A percentile compares a stretch with the other conserved stretches of the same genome.
phyloP scores from a whole-genome alignment of 1,140 invertebrate genomes.

The Sitophilus oryzae region DNA sequence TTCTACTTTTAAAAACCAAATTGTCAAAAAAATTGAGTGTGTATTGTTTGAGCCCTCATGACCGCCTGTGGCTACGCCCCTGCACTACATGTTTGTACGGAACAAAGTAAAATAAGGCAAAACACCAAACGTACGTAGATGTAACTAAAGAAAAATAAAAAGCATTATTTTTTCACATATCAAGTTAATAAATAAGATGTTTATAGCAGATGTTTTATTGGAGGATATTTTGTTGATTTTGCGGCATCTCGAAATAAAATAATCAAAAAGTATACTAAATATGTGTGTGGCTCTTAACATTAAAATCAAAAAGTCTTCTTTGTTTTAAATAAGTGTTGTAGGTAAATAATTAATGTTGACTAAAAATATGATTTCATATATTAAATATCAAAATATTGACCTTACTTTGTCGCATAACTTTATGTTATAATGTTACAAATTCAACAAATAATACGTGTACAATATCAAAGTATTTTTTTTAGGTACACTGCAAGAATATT shows the following conservation, averaged over 20 bases:
- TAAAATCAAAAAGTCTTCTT: not conserved
- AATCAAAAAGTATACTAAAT: not conserved
- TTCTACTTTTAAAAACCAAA: not conserved
- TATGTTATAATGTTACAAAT: too few relatives aligned
- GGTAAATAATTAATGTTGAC: constrained; percentile 7
- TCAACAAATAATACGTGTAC: too few relatives aligned
- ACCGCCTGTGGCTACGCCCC: too few relatives aligned
- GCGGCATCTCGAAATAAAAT: not conserved
- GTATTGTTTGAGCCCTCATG: not conserved
- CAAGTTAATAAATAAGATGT: constrained; percentile 27
- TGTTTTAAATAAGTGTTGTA: not conserved
- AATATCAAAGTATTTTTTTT: too few relatives aligned
- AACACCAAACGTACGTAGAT: constrained; percentile 28
- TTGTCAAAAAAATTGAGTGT: not conserved
- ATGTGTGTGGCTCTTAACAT: not conserved
- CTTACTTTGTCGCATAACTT: not conserved
- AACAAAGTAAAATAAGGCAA: constrained; percentile 25
- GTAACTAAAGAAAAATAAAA: constrained; percentile 18
- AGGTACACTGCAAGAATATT: too few relatives aligned
- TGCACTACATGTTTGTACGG: constrained; percentile 10
- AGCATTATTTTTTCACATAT: constrained; percentile 33
- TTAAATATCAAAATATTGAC: not conserved
- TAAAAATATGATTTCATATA: not conserved
- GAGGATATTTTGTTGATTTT: constrained; percentile 21
- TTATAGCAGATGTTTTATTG: constrained; percentile 24